A percentile compares a stretch with the other conserved stretches of the same genome.
Evolutionary conservation across 2,113 vertebrate species (phyloP).

Genomic region (Chrysochloris asiatica): DNA sequence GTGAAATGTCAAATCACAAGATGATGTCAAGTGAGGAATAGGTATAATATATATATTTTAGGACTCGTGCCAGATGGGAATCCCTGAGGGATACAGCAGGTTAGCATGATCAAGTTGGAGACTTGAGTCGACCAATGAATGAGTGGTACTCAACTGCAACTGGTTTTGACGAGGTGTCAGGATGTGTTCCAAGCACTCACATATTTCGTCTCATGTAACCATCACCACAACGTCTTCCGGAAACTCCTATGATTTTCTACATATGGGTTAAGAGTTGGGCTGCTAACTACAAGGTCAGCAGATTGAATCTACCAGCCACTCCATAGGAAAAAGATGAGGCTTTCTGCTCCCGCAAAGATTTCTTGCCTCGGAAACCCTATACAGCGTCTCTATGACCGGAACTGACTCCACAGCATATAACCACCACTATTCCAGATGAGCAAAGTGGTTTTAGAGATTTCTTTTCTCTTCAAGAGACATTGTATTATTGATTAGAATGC

Average conservation of each 20-base stretch:
- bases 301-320: no score
- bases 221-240: background rate
- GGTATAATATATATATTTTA: background rate
- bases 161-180: background rate
- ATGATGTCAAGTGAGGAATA: no score
- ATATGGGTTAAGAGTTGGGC: no score
- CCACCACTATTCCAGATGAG: background rate
- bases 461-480: slow-evolving; percentile 20
- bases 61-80: background rate
- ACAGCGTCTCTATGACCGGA: no score
- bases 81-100: background rate
- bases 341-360: no score
- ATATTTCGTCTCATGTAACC: background rate
- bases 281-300: no score
- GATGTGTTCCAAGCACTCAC: background rate
- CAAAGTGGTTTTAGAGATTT: background rate
- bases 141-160: background rate
- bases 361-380: no score
- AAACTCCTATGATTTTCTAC: no score
- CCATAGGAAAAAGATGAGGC: no score
- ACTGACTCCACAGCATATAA: no score
- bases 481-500: slow-evolving; percentile 48
- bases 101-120: background rate
- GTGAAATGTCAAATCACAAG: no score
- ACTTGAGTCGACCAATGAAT: background rate